These are phyloP conservation scores for Pollimyrus isidori DNA, from an alignment of 2,113 vertebrate genomes.

Conservation along the genomic window DNA sequence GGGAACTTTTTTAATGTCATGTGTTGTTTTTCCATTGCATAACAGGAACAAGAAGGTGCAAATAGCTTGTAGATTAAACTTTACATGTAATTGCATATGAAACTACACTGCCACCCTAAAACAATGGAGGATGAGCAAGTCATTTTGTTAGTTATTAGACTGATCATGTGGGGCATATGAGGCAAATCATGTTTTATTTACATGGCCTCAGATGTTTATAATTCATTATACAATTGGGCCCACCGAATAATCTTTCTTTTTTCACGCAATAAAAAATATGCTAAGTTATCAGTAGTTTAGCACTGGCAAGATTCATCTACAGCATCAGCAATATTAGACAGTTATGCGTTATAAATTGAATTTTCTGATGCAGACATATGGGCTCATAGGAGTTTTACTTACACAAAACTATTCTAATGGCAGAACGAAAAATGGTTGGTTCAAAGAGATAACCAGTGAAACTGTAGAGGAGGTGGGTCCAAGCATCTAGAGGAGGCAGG, in stretches of 20 bases:
- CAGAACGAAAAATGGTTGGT: neutral
- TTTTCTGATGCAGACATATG: too few species aligned
- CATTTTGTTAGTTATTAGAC: neutral
- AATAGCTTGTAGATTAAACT: neutral
- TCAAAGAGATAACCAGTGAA: neutral
- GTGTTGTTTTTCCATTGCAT: neutral
- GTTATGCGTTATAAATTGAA: too few species aligned
- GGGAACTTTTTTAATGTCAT: neutral
- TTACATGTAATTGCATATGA: neutral
- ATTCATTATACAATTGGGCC: neutral
- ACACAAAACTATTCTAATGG: too few species aligned
- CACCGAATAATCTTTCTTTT: neutral
- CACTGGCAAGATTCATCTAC: too few species aligned
- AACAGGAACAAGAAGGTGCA: neutral
- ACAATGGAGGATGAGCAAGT: neutral
- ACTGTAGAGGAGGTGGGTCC: neutral
- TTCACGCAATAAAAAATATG: too few species aligned
- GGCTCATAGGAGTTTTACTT: too few species aligned
- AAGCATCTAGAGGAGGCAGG: too few species aligned
- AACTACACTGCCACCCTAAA: neutral
- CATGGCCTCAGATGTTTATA: neutral
- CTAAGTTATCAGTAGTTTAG: too few species aligned
- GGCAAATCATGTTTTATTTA: neutral
- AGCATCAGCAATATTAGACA: too few species aligned
- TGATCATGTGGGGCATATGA: neutral